Percentiles rank a stretch among this genome's conserved stretches.
These are phyloP conservation scores for Oikopleura dioica DNA, from an alignment of 23 tunicate genomes.

Conservation along the genomic window DNA sequence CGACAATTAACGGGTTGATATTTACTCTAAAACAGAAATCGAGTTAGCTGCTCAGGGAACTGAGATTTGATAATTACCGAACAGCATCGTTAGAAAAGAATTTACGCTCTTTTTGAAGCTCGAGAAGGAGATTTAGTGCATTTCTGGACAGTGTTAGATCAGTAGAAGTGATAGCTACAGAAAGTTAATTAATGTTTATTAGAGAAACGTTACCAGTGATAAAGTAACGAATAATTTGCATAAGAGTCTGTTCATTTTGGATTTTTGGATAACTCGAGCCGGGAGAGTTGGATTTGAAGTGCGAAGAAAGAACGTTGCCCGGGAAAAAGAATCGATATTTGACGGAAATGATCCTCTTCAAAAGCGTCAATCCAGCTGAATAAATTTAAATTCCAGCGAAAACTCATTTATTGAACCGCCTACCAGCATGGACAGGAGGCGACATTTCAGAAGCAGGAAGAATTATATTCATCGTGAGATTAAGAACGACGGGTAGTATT, in stretches of 20 bases:
- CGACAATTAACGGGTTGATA: too few relatives aligned
- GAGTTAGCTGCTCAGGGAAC: too few relatives aligned
- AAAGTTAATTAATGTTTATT: too few relatives aligned
- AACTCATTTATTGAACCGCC: too few relatives aligned
- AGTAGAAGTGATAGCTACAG: neutral
- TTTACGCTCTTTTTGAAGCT: too few relatives aligned
- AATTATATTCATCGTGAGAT: neutral
- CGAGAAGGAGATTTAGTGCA: neutral
- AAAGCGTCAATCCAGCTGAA: neutral
- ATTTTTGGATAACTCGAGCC: too few relatives aligned
- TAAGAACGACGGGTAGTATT: neutral
- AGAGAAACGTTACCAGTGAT: too few relatives aligned
- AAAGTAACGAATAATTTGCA: neutral
- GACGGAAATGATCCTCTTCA: neutral
- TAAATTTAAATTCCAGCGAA: too few relatives aligned
- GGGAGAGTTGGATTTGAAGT: neutral
- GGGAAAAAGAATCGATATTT: neutral
- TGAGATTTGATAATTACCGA: too few relatives aligned
- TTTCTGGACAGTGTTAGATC: neutral
- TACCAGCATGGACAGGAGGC: neutral
- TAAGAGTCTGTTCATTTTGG: neutral
- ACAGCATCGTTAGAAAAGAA: too few relatives aligned
- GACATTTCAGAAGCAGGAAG: neutral
- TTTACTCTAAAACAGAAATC: too few relatives aligned
- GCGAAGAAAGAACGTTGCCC: neutral